Conservation (phyloP, 2,113 vertebrate species). For the Etheostoma cragini region DNA sequence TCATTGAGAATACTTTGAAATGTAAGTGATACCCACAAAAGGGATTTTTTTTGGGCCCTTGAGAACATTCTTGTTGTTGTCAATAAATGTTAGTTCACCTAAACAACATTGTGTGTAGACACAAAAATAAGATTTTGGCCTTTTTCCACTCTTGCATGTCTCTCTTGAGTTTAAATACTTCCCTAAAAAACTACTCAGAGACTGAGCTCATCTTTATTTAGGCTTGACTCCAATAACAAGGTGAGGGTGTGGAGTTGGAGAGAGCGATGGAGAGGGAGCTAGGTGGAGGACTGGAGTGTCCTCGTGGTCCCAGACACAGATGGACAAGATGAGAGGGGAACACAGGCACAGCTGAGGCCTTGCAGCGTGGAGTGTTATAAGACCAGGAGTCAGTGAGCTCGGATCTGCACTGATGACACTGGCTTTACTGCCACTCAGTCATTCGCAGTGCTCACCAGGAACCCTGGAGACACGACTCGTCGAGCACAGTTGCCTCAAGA, state of each 20-base stretch:
- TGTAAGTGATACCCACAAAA: conserved; percentile 30
- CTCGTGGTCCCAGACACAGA: conserved; percentile 73
- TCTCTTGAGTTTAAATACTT: conserved; percentile 16
- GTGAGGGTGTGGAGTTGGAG: conserved; percentile 27
- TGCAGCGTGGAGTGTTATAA: conserved; percentile 47
- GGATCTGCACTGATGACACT: conserved; percentile 70
- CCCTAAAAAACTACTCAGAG: conserved; percentile 21
- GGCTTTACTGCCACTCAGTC: conserved; percentile 67
- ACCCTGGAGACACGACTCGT: conserved; percentile 50
- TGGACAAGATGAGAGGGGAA: conserved; percentile 74
- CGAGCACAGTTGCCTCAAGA: conserved; percentile 64
- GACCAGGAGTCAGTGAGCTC: conserved; percentile 67
- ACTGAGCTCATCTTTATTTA: conserved; percentile 32
- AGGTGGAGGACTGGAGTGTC: conserved; percentile 60
- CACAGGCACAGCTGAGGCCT: conserved; percentile 74
- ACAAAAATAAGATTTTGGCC: neutral
- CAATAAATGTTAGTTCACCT: neutral
- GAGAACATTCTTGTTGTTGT: conserved; percentile 15
- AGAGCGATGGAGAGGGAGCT: conserved; percentile 19
- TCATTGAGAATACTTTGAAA: conserved; percentile 47
- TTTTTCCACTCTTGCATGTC: neutral
- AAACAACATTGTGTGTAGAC: neutral
- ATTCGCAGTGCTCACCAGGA: conserved; percentile 53
- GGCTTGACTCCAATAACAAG: conserved; percentile 16
- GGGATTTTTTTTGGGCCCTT: conserved; percentile 17